phyloP scores from a whole-genome alignment of 2,113 vertebrate species.

The Lota lota region DNA sequence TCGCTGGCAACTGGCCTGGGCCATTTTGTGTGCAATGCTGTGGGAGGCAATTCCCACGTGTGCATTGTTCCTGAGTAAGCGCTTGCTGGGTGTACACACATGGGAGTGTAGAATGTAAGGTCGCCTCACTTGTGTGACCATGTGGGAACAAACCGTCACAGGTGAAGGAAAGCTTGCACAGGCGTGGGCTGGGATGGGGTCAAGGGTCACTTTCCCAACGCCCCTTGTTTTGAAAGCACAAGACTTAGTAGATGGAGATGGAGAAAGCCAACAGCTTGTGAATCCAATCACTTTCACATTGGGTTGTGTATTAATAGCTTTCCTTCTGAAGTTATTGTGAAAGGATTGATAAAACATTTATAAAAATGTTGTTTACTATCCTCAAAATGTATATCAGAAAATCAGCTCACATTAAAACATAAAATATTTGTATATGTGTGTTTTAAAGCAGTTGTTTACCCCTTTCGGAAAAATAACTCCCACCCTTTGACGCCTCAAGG shows the following conservation, averaged over 20 bases:
- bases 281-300: constrained; percentile 28
- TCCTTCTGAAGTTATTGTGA: not conserved
- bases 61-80: constrained; percentile 46
- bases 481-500: constrained; percentile 29
- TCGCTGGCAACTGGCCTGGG: constrained; percentile 25
- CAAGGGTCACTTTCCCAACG: constrained; percentile 26
- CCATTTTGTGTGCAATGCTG: constrained; percentile 36
- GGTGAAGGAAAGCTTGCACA: constrained; percentile 57
- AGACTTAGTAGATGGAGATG: constrained; percentile 13
- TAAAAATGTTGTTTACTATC: not conserved
- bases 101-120: constrained; percentile 41
- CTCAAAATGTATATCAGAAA: too few relatives aligned
- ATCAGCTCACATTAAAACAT: not conserved
- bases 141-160: constrained; percentile 50
- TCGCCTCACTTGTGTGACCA: constrained; percentile 30
- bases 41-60: constrained; percentile 40
- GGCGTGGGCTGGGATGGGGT: constrained; percentile 13
- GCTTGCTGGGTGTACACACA: constrained; percentile 24
- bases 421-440: not conserved
- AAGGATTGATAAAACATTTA: not conserved
- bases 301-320: constrained; percentile 4
- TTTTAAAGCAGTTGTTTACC: constrained; percentile 10
- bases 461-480: not conserved
- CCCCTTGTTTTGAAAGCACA: constrained; percentile 11
- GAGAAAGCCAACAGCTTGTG: constrained; percentile 30